Percentiles rank a stretch among this genome's conserved stretches.
Evolutionary conservation across 2,888 invertebrate genomes (phyloP).

Genomic region (Deilephila porcellus): DNA sequence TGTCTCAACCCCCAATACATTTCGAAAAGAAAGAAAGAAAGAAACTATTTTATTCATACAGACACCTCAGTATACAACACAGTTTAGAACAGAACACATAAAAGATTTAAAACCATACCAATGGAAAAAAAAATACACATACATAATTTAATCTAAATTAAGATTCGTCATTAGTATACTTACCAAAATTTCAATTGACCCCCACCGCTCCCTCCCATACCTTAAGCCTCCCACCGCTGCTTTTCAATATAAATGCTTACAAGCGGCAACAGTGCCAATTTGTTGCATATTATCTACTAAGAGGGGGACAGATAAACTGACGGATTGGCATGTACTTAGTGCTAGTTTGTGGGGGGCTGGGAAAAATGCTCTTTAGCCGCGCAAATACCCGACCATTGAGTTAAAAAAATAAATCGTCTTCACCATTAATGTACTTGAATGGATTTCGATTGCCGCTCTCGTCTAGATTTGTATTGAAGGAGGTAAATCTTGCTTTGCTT

Average conservation of each 20-base stretch:
- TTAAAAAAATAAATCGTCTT: conserved; percentile 34
- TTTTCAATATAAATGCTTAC: conserved; percentile 68
- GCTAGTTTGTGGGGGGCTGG: conserved; percentile 51
- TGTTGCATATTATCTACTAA: conserved; percentile 72
- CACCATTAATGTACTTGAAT: conserved; percentile 31
- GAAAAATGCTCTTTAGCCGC: conserved; percentile 50
- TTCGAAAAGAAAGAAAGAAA: too few species aligned
- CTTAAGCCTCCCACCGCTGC: conserved; percentile 59
- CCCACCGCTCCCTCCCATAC: conserved; percentile 33
- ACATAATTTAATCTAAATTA: too few species aligned
- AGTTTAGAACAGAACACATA: too few species aligned
- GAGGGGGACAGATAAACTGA: conserved; percentile 61
- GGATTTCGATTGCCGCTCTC: conserved; percentile 5
- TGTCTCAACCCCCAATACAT: too few species aligned
- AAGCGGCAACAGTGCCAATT: conserved; percentile 75
- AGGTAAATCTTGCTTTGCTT: conserved; percentile 8
- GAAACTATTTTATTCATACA: too few species aligned
- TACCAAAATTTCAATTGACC: neutral
- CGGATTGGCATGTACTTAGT: conserved; percentile 68
- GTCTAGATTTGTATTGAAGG: conserved; percentile 10
- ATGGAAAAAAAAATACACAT: too few species aligned
- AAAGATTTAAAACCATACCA: too few species aligned
- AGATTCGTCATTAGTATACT: neutral
- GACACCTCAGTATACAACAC: too few species aligned
- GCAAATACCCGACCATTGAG: conserved; percentile 48